phyloP scores from a whole-genome alignment of 1,140 invertebrate species.

The Rhyzopertha dominica region DNA sequence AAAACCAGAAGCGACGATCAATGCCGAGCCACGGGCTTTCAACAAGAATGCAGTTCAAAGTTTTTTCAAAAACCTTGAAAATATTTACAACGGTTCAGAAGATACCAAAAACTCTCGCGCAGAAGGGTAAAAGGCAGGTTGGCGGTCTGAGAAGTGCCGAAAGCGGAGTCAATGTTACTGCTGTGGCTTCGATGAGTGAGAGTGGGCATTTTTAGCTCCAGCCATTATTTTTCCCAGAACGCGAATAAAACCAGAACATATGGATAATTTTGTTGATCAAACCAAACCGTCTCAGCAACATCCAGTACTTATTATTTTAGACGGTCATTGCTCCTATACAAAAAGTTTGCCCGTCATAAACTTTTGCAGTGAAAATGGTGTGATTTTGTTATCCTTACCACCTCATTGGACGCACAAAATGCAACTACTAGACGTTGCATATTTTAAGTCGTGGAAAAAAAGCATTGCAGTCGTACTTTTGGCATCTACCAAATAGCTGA shows the following conservation, averaged over 20 bases:
- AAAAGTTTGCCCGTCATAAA: conserved; percentile 31
- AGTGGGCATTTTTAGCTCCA: conserved; percentile 34
- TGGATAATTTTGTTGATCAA: conserved; percentile 19
- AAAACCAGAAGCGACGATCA: conserved; percentile 6
- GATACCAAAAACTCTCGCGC: conserved; percentile 40
- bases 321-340: conserved; percentile 25
- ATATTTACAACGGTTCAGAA: conserved; percentile 44
- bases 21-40: conserved; percentile 7
- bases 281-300: conserved; percentile 19
- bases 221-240: too few relatives aligned
- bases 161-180: conserved; percentile 42
- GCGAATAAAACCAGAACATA: too few relatives aligned
- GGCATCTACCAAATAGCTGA: not conserved
- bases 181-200: conserved; percentile 34
- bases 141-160: conserved; percentile 41
- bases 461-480: conserved; percentile 16
- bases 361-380: conserved; percentile 30
- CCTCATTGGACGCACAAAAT: conserved; percentile 40
- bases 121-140: conserved; percentile 39
- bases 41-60: conserved; percentile 22
- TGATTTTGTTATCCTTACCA: conserved; percentile 33
- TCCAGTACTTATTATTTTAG: conserved; percentile 29
- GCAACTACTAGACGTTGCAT: conserved; percentile 41
- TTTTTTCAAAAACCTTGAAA: conserved; percentile 21
- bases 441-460: conserved; percentile 38